Percentiles rank a stretch among this genome's conserved stretches.
phyloP scores from a whole-genome alignment of 1,140 invertebrate species.

The Bombus difficillimus region DNA sequence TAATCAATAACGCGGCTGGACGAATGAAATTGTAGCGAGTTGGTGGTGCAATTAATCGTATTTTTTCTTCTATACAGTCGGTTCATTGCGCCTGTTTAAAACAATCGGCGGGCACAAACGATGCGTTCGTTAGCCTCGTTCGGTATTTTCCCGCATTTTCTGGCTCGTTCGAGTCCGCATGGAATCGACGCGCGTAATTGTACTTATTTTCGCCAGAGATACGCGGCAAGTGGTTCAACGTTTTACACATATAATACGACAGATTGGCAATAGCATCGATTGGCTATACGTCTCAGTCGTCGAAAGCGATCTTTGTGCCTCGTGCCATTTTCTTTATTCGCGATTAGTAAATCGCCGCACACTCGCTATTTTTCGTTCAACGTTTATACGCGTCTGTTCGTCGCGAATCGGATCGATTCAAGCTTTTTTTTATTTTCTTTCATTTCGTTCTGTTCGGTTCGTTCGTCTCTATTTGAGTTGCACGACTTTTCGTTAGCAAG shows the following conservation, averaged over 20 bases:
- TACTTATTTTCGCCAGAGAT: no score
- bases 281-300: background rate
- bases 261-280: background rate
- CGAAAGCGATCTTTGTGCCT: background rate
- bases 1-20: slow-evolving; percentile 7
- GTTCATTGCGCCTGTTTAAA: background rate
- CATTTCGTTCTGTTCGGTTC: background rate
- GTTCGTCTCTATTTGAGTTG: background rate
- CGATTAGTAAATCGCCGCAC: background rate
- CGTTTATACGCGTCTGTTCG: background rate
- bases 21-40: background rate
- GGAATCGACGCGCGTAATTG: background rate
- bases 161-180: no score
- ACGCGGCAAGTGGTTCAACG: no score
- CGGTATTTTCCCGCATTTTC: background rate
- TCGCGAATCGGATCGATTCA: slow-evolving; percentile 1
- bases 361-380: background rate
- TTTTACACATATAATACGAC: no score
- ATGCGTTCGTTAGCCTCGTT: background rate
- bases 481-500: background rate
- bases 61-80: background rate
- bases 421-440: background rate
- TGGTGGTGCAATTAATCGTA: background rate
- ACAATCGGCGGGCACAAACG: background rate
- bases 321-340: background rate